Evolutionary conservation across 2,888 invertebrate species (phyloP).

Genomic region (Drosophila cyrtoloma): DNA sequence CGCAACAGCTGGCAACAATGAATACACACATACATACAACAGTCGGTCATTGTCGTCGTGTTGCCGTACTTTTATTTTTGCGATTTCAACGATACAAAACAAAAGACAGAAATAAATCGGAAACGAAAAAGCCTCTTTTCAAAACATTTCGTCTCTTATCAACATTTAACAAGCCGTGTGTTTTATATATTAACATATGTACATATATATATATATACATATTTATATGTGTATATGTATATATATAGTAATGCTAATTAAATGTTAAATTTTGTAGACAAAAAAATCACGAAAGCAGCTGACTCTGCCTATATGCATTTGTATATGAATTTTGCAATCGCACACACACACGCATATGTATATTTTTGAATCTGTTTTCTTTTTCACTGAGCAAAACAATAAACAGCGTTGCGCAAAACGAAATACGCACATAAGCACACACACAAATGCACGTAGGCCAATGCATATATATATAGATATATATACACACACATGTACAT

Average conservation of each 20-base stretch:
- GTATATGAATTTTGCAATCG: conserved; percentile 6
- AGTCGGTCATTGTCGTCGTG: conserved; percentile 17
- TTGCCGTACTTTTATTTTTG: conserved; percentile 31
- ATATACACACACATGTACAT: conserved; percentile 12
- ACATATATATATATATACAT: not conserved
- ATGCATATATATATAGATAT: not conserved
- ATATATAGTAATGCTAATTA: conserved; percentile 45
- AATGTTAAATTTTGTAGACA: conserved; percentile 45
- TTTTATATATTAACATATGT: not conserved
- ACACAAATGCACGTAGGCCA: conserved; percentile 3
- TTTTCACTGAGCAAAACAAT: conserved; percentile 45
- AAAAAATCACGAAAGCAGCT: conserved; percentile 39
- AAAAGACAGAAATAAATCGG: conserved; percentile 9
- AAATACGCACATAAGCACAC: conserved; percentile 37
- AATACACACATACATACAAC: conserved; percentile 1
- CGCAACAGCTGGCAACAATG: conserved; percentile 38
- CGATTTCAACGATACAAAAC: conserved; percentile 17
- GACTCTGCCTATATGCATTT: conserved; percentile 13
- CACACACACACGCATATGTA: conserved; percentile 8
- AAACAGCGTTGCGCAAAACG: conserved; percentile 54
- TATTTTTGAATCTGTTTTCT: conserved; percentile 9
- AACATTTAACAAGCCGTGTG: conserved; percentile 39
- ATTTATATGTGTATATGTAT: not conserved
- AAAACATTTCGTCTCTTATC: conserved; percentile 47
- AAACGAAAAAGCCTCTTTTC: not conserved